Evolutionary conservation across 1,140 invertebrate genomes (phyloP).

Genomic region (Lepidurus packardi): DNA sequence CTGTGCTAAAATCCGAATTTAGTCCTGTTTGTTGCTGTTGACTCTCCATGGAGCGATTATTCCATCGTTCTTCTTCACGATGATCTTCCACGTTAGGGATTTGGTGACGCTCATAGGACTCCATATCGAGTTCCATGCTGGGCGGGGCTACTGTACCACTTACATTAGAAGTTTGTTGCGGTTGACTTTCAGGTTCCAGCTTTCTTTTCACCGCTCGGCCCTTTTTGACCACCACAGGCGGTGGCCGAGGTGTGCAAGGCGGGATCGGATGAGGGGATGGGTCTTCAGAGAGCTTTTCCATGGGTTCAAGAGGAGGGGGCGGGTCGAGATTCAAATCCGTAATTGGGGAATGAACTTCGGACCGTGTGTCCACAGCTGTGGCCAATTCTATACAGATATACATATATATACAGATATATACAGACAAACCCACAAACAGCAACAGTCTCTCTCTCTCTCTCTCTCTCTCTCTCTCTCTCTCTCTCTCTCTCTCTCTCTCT

Average conservation of each 20-base stretch:
- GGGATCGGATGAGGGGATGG: not conserved
- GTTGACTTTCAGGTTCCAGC: not conserved
- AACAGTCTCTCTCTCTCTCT: too few species aligned
- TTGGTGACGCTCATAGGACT: slow-evolving; percentile 83
- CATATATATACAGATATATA: too few species aligned
- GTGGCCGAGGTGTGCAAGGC: not conserved
- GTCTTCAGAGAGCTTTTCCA: not conserved
- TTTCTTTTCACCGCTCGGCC: not conserved
- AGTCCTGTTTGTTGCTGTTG: slow-evolving; percentile 48
- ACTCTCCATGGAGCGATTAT: slow-evolving; percentile 46
- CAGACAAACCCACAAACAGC: too few species aligned
- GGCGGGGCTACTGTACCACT: slow-evolving; percentile 9
- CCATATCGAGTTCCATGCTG: slow-evolving; percentile 44
- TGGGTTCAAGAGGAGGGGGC: not conserved
- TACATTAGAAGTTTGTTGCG: not conserved
- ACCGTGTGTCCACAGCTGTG: not conserved
- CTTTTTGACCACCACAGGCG: not conserved
- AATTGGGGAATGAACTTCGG: not conserved
- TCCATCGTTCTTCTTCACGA: slow-evolving; percentile 48
- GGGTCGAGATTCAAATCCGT: not conserved
- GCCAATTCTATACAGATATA: not conserved
- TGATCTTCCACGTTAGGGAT: slow-evolving; percentile 94
- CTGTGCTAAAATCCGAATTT: slow-evolving; percentile 73
- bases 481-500: too few species aligned
- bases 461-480: too few species aligned